Conservation (phyloP, 2,113 vertebrate genomes). For the Dipodomys spectabilis region DNA sequence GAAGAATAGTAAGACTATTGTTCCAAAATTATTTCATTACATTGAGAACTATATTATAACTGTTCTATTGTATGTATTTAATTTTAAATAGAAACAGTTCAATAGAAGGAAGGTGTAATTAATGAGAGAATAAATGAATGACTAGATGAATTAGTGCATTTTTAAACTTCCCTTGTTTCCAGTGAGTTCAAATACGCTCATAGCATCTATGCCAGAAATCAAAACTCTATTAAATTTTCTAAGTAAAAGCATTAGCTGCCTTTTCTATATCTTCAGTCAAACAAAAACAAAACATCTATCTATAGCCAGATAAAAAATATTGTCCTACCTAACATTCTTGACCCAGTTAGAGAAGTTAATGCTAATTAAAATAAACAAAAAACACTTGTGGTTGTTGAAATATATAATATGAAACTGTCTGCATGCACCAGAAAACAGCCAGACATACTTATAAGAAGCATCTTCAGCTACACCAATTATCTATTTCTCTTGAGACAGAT, state of each 20-base stretch:
- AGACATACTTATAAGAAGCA: not conserved
- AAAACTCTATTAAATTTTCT: not conserved
- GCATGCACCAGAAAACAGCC: slow-evolving; percentile 7
- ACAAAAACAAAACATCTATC: not conserved
- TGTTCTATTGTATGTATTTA: not conserved
- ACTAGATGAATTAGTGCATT: slow-evolving; percentile 14
- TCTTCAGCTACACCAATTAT: not conserved
- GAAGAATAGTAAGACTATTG: slow-evolving; percentile 11
- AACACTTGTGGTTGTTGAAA: not conserved
- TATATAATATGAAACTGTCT: not conserved
- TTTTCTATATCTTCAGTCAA: not conserved
- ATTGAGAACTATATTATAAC: slow-evolving; percentile 28
- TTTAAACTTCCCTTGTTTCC: slow-evolving; percentile 30
- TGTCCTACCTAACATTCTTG: not conserved
- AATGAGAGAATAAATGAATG: slow-evolving; percentile 8
- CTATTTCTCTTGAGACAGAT: slow-evolving; percentile 17
- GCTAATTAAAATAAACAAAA: not conserved
- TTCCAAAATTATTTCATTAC: slow-evolving; percentile 34
- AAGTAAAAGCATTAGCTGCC: not conserved
- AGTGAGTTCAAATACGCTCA: slow-evolving; percentile 47
- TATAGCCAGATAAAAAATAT: not conserved
- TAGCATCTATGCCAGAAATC: not conserved
- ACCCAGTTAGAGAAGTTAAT: not conserved
- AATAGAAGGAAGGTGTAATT: slow-evolving; percentile 43
- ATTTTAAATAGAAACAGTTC: slow-evolving; percentile 51